Evolutionary conservation across 2,113 vertebrate genomes (phyloP).

Genomic region (Trematomus loennbergii): DNA sequence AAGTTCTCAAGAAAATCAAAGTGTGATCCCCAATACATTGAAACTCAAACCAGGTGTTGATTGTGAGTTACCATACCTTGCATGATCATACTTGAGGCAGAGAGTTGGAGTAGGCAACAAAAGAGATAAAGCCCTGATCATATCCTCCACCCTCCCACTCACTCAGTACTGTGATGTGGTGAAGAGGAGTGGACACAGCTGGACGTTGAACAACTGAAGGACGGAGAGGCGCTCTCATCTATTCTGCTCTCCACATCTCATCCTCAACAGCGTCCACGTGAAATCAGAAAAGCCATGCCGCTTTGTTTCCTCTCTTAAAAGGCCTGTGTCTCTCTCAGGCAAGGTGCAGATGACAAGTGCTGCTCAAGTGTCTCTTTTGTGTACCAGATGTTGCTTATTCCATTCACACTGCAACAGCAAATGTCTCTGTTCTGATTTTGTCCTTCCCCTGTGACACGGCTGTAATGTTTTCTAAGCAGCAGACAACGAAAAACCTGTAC

Average conservation of each 20-base stretch:
- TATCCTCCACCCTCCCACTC: constrained; percentile 23
- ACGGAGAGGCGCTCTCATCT: constrained; percentile 35
- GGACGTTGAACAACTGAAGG: constrained; percentile 38
- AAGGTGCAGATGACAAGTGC: constrained; percentile 12
- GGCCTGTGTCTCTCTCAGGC: background rate
- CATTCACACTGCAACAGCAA: constrained; percentile 1
- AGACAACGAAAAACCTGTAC: background rate
- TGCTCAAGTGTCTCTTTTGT: constrained; percentile 2
- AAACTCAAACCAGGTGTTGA: background rate
- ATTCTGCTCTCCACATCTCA: background rate
- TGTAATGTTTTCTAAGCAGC: background rate
- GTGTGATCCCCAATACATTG: background rate
- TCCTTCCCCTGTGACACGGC: constrained; percentile 9
- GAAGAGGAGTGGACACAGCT: constrained; percentile 56
- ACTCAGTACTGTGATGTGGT: background rate
- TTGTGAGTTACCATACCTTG: constrained; percentile 2
- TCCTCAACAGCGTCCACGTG: constrained; percentile 2
- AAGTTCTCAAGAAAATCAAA: background rate
- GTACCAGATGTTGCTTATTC: background rate
- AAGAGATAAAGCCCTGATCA: background rate
- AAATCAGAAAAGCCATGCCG: constrained; percentile 19
- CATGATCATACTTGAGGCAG: background rate
- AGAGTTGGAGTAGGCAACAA: background rate
- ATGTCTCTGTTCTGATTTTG: background rate
- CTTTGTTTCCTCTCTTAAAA: constrained; percentile 30